Base-by-base conservation (phyloP, 2,113 vertebrate genomes). In the Cottus gobio region DNA sequence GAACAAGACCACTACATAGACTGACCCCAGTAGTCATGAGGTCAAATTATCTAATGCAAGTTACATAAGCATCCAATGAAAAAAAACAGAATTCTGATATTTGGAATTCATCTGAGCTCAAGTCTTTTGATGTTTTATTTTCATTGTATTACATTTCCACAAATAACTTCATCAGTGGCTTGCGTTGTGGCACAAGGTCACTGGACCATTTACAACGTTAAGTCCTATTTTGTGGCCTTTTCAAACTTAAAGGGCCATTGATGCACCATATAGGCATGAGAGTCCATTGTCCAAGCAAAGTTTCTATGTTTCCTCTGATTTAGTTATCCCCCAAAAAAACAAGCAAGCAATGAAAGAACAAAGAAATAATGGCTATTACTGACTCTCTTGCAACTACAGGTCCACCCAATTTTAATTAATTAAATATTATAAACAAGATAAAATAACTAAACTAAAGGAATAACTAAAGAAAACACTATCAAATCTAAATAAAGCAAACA, bases 61-160 rank as follows among this genome's bases (percentile, higher is more conserved):
- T 88, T 88, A 84, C 60, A 77, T 85, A 77, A 89, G 56, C 57
- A 22, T 74, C 30, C 20, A 37, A 26, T 56, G 34, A 31, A 20
- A 46, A 18, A 26, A 13, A 26, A 39, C 18, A 9, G 12, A 11
- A 50, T 48, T 36, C 26, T 28, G n/a, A 44, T 74, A 52, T 34
- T 79, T 71, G 52, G 60, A 50, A 78, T 75, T 39, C 48, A 26
- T 56, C n/a, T 13, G 24, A 26, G 26, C 54, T 30, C 3, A 46
- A 70, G 13, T 12, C 30, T 75, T 50, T n/a, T 68, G 61, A 5
- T 63, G 22, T 22, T 9, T 61, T 4, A 61, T 18, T 65, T 39
- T 24, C 44, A 54, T 39, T 44, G 62, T 65, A 26, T 54, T 24
- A 56, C 24, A 64, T 65, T 73, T 77, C 73, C 30, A 66, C 60